A percentile compares a stretch with the other conserved stretches of the same genome.
Evolutionary conservation across 2,113 vertebrate species (phyloP).

Genomic region (Reinhardtius hippoglossoides): DNA sequence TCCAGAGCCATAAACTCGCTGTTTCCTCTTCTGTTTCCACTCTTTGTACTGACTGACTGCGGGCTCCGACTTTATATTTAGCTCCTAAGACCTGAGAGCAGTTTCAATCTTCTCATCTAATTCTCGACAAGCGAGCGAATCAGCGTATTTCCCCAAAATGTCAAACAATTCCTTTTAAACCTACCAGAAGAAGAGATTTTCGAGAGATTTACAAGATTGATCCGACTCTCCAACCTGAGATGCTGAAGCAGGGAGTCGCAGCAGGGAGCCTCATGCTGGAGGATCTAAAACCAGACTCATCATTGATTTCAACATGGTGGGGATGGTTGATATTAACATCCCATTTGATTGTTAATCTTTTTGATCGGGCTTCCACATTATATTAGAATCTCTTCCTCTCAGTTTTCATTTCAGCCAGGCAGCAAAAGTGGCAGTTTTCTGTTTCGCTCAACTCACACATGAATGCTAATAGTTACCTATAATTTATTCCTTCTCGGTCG

Average conservation of each 20-base stretch:
- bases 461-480: slow-evolving; percentile 5
- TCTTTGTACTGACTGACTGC: neutral
- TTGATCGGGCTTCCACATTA: neutral
- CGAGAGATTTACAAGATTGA: neutral
- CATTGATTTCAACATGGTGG: neutral
- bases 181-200: neutral
- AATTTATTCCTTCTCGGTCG: slow-evolving; percentile 7
- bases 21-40: neutral
- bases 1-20: neutral
- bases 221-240: neutral
- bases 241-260: neutral
- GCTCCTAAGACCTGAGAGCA: neutral
- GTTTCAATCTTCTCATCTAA: neutral
- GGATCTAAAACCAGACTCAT: neutral
- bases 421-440: neutral
- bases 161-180: neutral
- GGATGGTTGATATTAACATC: neutral
- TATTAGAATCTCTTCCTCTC: neutral
- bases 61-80: neutral
- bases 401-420: neutral
- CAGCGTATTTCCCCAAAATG: neutral
- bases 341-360: neutral
- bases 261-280: neutral
- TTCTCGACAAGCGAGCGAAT: neutral
- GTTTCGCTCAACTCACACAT: slow-evolving; percentile 5